These are phyloP conservation scores for Cheilosia variabilis DNA, from an alignment of 2,888 invertebrate genomes.

Conservation along the genomic window DNA sequence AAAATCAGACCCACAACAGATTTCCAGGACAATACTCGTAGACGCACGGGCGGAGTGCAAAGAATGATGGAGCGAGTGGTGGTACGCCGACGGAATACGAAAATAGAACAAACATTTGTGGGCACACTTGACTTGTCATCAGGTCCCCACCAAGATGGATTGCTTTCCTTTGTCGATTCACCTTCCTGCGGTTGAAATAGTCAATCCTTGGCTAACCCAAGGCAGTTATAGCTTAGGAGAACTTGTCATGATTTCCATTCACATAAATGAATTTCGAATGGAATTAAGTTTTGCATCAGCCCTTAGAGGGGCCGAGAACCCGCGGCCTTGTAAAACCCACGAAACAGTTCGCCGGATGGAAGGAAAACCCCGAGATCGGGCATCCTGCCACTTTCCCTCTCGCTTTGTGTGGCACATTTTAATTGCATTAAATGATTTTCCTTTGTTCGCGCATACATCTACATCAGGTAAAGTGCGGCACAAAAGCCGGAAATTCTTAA, in stretches of 20 bases:
- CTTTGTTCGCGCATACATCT: slow-evolving; percentile 66
- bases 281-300: slow-evolving; percentile 53
- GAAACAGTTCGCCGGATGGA: slow-evolving; percentile 26
- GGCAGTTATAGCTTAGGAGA: background rate
- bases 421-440: slow-evolving; percentile 72
- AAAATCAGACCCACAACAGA: slow-evolving; percentile 45
- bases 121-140: slow-evolving; percentile 49
- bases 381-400: slow-evolving; percentile 53
- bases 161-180: background rate
- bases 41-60: background rate
- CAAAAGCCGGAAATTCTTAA: slow-evolving; percentile 72
- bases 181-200: slow-evolving; percentile 34
- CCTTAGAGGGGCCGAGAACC: background rate
- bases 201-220: slow-evolving; percentile 34
- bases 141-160: slow-evolving; percentile 13
- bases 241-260: slow-evolving; percentile 46
- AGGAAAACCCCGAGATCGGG: slow-evolving; percentile 44
- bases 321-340: slow-evolving; percentile 38
- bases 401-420: slow-evolving; percentile 60
- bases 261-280: slow-evolving; percentile 65
- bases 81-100: slow-evolving; percentile 59
- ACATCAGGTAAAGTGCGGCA: slow-evolving; percentile 58
- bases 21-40: slow-evolving; percentile 51
- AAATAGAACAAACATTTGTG: slow-evolving; percentile 52
- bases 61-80: slow-evolving; percentile 28